Evolutionary conservation across 2,888 invertebrate genomes (phyloP), one percentile per base, ranked within the genome.

Genomic region (Epinotia bilunana): DNA sequence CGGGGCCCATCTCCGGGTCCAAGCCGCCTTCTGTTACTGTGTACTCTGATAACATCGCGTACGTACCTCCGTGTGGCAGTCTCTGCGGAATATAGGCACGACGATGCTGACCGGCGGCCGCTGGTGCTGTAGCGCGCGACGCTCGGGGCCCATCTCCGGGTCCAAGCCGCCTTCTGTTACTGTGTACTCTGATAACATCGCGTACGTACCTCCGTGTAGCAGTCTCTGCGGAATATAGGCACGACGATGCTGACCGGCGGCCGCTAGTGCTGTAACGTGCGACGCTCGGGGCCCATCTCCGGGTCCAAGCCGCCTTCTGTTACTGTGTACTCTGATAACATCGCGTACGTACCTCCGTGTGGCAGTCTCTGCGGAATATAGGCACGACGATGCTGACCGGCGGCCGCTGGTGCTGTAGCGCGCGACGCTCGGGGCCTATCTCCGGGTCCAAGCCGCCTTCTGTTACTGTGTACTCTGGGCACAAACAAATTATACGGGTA

Each of bases 281-380:
- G 85, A 1, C 83, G 79, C 55, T 83, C 87, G 1, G 83, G 78
- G 16, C 91, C 91, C 49, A 49, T 49, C 28, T 60, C 93, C 28
- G 60, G 28, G 60, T 60, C 28, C 13, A 28, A 23, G 9, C 60
- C 16, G 33, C 39, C 28, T 62, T 62, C 62, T 12, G 43, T 46
- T 4, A 53, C 12, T 46, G 43, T 20, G 18, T 16, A 20, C 33
- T 9, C 39, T 39, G 12, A 18, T 55, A 60, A 71, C 28, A 3
- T 28, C 23, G 13, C 20, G 18, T n/a, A 33, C 65, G 76, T 83
- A 94, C 94, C 94, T 99, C 99, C 81, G 97, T 97, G 87, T 99
- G 99, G 83, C 99, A 99, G 90, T 99, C 99, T 78, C 99, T 95
- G 84, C 99, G 96, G 91, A 98, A 99, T 46, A 99, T 97, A 73